These are phyloP conservation scores for Eulithis prunata DNA, from an alignment of 2,888 invertebrate species.

Conservation along the genomic window DNA sequence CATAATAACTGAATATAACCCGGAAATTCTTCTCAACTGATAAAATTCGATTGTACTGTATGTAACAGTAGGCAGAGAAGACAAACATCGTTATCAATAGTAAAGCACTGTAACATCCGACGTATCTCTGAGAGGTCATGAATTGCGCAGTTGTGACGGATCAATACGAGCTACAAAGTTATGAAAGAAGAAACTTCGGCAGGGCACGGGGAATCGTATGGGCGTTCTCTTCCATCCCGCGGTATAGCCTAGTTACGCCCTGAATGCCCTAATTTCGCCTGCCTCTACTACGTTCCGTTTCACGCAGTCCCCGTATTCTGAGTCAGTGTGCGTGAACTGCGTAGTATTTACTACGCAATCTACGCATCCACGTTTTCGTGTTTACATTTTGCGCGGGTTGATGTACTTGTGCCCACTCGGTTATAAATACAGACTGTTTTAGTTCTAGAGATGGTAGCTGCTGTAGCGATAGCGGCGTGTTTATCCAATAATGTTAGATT, in stretches of 20 bases:
- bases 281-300: constrained; percentile 57
- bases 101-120: constrained; percentile 61
- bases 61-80: constrained; percentile 22
- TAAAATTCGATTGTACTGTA: constrained; percentile 22
- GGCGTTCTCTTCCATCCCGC: constrained; percentile 76
- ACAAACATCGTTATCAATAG: constrained; percentile 53
- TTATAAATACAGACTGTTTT: constrained; percentile 42
- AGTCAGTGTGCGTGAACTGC: constrained; percentile 63
- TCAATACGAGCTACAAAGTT: constrained; percentile 82
- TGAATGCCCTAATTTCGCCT: constrained; percentile 83
- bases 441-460: constrained; percentile 32
- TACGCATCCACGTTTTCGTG: constrained; percentile 45
- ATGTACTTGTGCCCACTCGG: constrained; percentile 14
- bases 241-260: constrained; percentile 82
- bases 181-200: constrained; percentile 83
- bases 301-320: constrained; percentile 48
- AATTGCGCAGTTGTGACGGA: constrained; percentile 82
- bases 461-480: constrained; percentile 14
- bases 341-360: constrained; percentile 44
- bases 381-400: constrained; percentile 37
- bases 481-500: constrained; percentile 11
- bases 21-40: constrained; percentile 20
- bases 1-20: constrained; percentile 12
- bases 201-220: constrained; percentile 78
- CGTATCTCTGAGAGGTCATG: constrained; percentile 67